Percentiles rank a stretch among this genome's conserved stretches.
Evolutionary conservation across 2,888 invertebrate genomes (phyloP).

Genomic region (Dryocosmus kuriphilus): DNA sequence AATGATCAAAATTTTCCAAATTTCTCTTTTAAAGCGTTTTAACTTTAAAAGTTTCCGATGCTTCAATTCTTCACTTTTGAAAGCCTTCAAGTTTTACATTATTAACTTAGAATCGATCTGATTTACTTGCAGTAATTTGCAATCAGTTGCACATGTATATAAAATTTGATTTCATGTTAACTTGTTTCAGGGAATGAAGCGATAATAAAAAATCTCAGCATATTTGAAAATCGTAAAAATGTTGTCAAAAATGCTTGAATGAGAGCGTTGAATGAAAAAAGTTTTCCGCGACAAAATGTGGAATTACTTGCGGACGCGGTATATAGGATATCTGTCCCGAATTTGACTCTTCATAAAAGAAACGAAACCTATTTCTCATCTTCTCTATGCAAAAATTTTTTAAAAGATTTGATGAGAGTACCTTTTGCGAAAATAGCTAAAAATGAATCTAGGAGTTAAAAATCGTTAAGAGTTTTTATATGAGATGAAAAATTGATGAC

Average conservation of each 20-base stretch:
- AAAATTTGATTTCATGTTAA: too few relatives aligned
- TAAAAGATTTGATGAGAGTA: neutral
- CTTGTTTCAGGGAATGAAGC: too few relatives aligned
- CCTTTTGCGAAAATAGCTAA: neutral
- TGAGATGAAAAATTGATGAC: neutral
- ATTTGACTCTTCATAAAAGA: neutral
- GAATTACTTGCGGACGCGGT: conserved; percentile 20
- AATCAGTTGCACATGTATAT: neutral
- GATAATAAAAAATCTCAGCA: neutral
- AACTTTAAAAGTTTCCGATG: too few relatives aligned
- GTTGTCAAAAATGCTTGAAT: neutral
- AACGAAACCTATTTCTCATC: neutral
- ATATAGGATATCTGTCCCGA: conserved; percentile 13
- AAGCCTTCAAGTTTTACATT: too few relatives aligned
- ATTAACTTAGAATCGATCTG: too few relatives aligned
- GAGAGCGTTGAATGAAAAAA: neutral
- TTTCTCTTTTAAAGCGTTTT: too few relatives aligned
- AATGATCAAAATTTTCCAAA: too few relatives aligned
- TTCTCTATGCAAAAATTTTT: neutral
- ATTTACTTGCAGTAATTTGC: neutral
- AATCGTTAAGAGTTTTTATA: neutral
- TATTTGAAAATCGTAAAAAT: neutral
- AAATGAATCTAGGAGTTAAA: neutral
- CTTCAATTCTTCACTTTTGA: too few relatives aligned
- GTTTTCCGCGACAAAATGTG: conserved; percentile 9